These are phyloP conservation scores for Caenorhabditis japonica DNA, from an alignment of 2,888 invertebrate genomes.

Conservation along the genomic window DNA sequence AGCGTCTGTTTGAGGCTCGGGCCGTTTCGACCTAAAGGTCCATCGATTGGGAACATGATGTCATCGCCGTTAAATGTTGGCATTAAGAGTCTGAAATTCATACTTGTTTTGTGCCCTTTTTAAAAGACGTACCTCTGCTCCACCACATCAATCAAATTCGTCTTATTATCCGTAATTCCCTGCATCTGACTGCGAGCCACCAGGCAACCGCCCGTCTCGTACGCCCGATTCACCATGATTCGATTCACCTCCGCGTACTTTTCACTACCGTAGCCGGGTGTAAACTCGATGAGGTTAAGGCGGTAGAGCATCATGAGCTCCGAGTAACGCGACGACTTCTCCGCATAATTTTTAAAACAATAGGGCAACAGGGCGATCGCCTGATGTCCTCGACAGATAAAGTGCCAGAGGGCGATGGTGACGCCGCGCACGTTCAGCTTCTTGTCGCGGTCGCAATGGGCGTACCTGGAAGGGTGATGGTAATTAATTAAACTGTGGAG, in stretches of 20 bases:
- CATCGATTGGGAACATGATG: slow-evolving; percentile 70
- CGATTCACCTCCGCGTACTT: slow-evolving; percentile 70
- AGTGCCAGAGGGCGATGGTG: slow-evolving; percentile 68
- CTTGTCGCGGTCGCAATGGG: slow-evolving; percentile 62
- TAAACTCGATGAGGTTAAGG: slow-evolving; percentile 67
- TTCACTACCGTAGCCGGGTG: slow-evolving; percentile 66
- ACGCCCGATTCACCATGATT: slow-evolving; percentile 64
- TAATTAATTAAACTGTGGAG: no score
- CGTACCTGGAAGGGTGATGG: slow-evolving; percentile 46
- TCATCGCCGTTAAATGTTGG: slow-evolving; percentile 70
- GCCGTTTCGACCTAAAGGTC: slow-evolving; percentile 66
- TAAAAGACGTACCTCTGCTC: slow-evolving; percentile 52
- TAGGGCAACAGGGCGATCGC: slow-evolving; percentile 66
- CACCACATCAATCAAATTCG: slow-evolving; percentile 58
- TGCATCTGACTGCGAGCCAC: slow-evolving; percentile 67
- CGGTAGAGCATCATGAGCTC: slow-evolving; percentile 63
- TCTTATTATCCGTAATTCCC: slow-evolving; percentile 63
- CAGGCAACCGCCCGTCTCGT: slow-evolving; percentile 65
- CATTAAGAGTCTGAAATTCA: slow-evolving; percentile 60
- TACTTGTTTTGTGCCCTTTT: not conserved
- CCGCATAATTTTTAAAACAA: slow-evolving; percentile 67
- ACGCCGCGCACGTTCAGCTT: slow-evolving; percentile 64
- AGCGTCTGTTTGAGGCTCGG: slow-evolving; percentile 61
- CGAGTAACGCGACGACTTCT: slow-evolving; percentile 61
- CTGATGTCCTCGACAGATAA: slow-evolving; percentile 67